phyloP scores from a whole-genome alignment of 2,888 invertebrate species.

The Taphrorychus bicolor region DNA sequence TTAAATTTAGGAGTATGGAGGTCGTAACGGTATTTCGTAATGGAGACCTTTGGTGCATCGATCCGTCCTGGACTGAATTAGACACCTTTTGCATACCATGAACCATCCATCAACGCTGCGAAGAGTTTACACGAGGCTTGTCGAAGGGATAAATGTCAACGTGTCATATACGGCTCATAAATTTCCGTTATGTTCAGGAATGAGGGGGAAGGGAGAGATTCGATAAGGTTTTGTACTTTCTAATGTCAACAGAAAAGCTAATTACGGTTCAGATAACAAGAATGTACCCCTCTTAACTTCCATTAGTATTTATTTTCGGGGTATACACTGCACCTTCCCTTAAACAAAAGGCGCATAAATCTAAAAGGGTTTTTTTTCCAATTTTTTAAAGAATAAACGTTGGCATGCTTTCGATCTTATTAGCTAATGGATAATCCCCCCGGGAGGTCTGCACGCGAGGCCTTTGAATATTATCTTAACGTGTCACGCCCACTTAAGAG shows the following conservation, averaged over 20 bases:
- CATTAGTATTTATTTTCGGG: background rate
- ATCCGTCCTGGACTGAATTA: background rate
- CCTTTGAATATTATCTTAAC: conserved; percentile 20
- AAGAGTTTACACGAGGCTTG: background rate
- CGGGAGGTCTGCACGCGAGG: conserved; percentile 43
- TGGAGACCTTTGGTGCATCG: background rate
- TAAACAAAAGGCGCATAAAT: conserved; percentile 1
- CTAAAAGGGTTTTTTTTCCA: conserved; percentile 19
- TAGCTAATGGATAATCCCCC: conserved; percentile 51
- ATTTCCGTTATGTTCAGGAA: background rate
- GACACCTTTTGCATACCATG: background rate
- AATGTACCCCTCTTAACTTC: no score
- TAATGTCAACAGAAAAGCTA: background rate
- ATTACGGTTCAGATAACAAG: no score
- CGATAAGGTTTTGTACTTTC: background rate
- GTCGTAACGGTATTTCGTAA: background rate
- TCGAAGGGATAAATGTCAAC: conserved; percentile 3
- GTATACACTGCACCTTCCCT: background rate
- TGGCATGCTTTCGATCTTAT: conserved; percentile 45
- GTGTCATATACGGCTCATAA: conserved; percentile 7
- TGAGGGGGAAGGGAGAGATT: background rate
- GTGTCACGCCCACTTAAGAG: conserved; percentile 18
- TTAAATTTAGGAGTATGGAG: conserved; percentile 3
- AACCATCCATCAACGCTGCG: background rate
- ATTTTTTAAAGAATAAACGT: conserved; percentile 27